These are phyloP conservation scores for Sarotherodon lohbergeri DNA, from an alignment of 2,113 vertebrate species.

Conservation along the genomic window DNA sequence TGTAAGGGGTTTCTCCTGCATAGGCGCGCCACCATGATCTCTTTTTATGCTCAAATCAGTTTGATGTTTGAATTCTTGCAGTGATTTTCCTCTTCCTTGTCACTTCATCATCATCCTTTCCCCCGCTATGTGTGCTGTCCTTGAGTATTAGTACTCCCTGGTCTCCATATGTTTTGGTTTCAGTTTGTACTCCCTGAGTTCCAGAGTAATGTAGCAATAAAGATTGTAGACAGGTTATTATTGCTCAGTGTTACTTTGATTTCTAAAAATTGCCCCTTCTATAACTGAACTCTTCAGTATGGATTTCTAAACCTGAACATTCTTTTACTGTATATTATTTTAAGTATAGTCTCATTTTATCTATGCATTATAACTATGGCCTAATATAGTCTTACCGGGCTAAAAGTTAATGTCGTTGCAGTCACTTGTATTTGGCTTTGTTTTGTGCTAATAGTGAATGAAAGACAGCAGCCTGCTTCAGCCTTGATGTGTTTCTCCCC, in stretches of 20 bases:
- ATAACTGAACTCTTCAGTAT: background rate
- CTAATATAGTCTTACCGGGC: background rate
- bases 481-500: background rate
- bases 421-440: background rate
- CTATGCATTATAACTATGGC: background rate
- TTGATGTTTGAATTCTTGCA: too few relatives aligned
- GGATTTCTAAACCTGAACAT: background rate
- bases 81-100: too few relatives aligned
- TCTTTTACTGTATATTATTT: background rate
- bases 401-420: background rate
- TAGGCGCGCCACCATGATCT: too few relatives aligned
- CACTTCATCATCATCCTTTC: too few relatives aligned
- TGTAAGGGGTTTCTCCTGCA: too few relatives aligned
- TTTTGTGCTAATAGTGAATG: background rate
- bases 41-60: too few relatives aligned
- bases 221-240: background rate
- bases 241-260: fast-evolving
- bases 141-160: background rate
- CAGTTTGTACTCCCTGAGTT: background rate
- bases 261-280: background rate
- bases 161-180: background rate
- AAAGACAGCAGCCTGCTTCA: background rate
- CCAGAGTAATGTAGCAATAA: background rate
- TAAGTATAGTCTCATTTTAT: background rate
- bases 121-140: background rate